phyloP scores from a whole-genome alignment of 2,113 vertebrate species.

The Cyprinodon tularosa region DNA sequence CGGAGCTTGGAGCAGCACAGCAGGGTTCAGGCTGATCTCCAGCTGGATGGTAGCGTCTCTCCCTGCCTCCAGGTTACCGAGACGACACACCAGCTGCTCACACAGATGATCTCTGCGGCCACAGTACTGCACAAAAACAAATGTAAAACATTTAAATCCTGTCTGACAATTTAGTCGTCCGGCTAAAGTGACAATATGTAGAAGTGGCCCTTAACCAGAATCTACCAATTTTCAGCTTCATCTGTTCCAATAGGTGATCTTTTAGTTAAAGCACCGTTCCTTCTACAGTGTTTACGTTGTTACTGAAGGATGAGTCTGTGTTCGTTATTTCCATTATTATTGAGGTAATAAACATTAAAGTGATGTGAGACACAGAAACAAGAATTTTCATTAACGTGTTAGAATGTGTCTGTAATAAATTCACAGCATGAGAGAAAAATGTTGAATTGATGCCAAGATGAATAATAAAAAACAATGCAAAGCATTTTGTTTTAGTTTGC shows the following conservation, averaged over 20 bases:
- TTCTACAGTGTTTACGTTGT: not conserved
- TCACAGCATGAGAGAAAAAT: not conserved
- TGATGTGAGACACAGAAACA: not conserved
- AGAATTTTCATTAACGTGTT: not conserved
- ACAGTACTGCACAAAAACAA: conserved; percentile 82
- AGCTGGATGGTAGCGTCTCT: conserved; percentile 85
- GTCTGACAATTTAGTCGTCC: too few relatives aligned
- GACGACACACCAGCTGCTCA: conserved; percentile 83
- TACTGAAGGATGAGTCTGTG: not conserved
- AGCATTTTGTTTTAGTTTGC: not conserved
- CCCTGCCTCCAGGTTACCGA: conserved; percentile 89
- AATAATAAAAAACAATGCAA: not conserved
- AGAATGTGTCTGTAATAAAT: not conserved
- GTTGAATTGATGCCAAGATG: not conserved
- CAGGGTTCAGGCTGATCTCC: conserved; percentile 85
- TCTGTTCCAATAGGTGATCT: too few relatives aligned
- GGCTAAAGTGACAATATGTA: too few relatives aligned
- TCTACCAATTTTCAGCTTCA: too few relatives aligned
- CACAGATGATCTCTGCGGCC: conserved; percentile 82
- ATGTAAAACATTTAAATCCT: not conserved
- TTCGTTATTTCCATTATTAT: not conserved
- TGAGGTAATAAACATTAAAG: not conserved
- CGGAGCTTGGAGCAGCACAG: conserved; percentile 78
- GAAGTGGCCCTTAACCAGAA: too few relatives aligned
- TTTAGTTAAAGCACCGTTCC: too few relatives aligned